Evolutionary conservation across 2,113 vertebrate genomes (phyloP).

Genomic region (Megalops atlanticus): DNA sequence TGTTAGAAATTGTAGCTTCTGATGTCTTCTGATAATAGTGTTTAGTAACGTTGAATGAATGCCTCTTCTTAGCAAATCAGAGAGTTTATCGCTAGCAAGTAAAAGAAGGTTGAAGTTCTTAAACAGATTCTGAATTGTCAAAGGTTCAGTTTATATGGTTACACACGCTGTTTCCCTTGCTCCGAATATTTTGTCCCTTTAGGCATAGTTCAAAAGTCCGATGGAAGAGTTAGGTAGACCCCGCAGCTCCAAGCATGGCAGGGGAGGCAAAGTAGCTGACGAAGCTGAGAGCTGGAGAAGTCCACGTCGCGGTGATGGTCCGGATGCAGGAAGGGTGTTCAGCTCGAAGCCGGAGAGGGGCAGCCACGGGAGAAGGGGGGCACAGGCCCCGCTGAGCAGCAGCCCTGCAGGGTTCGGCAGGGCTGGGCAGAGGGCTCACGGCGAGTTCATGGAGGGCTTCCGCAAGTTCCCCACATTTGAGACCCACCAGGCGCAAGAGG

Average conservation of each 20-base stretch:
- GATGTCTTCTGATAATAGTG: too few species aligned
- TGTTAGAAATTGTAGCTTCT: too few species aligned
- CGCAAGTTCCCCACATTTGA: constrained; percentile 71
- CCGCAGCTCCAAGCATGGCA: constrained; percentile 69
- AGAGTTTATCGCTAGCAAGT: too few species aligned
- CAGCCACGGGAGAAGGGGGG: constrained; percentile 66
- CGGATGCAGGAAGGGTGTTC: constrained; percentile 68
- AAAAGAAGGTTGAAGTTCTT: too few species aligned
- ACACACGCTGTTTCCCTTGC: not conserved
- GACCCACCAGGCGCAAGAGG: constrained; percentile 62
- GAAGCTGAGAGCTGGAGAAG: constrained; percentile 71
- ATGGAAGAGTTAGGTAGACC: constrained; percentile 83
- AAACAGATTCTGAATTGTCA: too few species aligned
- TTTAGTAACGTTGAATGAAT: too few species aligned
- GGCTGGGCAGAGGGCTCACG: constrained; percentile 65
- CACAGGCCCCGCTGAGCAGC: constrained; percentile 57
- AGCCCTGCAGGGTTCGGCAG: constrained; percentile 72
- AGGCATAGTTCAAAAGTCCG: constrained; percentile 57
- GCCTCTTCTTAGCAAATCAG: too few species aligned
- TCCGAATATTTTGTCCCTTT: not conserved
- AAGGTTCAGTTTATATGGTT: not conserved
- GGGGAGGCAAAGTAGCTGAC: constrained; percentile 63
- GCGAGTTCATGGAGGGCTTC: constrained; percentile 73
- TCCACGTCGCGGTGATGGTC: constrained; percentile 58
- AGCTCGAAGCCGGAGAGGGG: constrained; percentile 70